phyloP scores from a whole-genome alignment of 2,797 vertebrate species.

The Gymnothorax reevesii region DNA sequence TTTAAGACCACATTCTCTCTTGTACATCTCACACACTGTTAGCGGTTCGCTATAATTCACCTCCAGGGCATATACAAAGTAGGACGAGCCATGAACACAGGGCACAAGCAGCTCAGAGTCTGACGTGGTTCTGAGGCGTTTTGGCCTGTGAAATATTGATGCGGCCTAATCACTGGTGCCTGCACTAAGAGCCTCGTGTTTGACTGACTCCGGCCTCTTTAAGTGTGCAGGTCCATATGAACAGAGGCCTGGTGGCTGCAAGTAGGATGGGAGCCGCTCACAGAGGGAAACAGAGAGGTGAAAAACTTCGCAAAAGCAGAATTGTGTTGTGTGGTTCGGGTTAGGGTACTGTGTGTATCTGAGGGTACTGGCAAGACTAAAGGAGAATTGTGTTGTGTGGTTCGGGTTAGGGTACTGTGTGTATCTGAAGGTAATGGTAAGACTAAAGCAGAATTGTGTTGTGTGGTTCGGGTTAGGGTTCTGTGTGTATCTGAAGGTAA shows the following conservation, averaged over 20 bases:
- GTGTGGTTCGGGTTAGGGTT: too few relatives aligned
- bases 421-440: too few relatives aligned
- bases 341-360: not conserved
- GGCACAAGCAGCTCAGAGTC: not conserved
- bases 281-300: not conserved
- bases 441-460: too few relatives aligned
- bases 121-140: not conserved
- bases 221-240: not conserved
- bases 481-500: too few relatives aligned
- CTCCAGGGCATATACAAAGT: slow-evolving; percentile 41
- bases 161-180: not conserved
- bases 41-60: slow-evolving; percentile 1
- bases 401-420: too few relatives aligned
- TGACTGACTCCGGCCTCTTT: not conserved
- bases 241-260: not conserved
- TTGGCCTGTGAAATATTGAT: slow-evolving; percentile 20
- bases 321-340: not conserved
- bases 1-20: not conserved
- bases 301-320: not conserved
- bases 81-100: slow-evolving; percentile 41
- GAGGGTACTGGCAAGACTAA: too few relatives aligned
- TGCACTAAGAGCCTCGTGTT: slow-evolving; percentile 5
- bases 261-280: not conserved
- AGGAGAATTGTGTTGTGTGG: not conserved
- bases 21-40: not conserved